phyloP scores from a whole-genome alignment of 2,888 invertebrate genomes.

The Caenorhabditis becei region DNA sequence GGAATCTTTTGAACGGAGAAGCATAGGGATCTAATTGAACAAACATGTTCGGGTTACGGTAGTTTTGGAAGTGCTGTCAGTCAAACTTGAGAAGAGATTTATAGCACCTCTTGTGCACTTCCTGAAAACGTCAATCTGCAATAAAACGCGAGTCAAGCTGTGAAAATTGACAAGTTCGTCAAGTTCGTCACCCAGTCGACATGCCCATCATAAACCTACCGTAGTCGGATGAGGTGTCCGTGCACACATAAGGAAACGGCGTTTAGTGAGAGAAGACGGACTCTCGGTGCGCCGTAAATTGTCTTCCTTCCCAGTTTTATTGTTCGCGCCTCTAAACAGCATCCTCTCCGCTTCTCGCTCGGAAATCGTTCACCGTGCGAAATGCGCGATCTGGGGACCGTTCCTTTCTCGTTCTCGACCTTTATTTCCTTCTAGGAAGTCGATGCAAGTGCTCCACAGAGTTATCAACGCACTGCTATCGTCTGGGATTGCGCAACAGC shows the following conservation, averaged over 20 bases:
- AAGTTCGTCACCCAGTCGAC: conserved; percentile 28
- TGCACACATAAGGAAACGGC: conserved; percentile 53
- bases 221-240: conserved; percentile 60
- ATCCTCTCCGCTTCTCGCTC: conserved; percentile 4
- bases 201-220: conserved; percentile 59
- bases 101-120: conserved; percentile 20
- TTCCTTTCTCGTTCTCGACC: neutral
- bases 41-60: neutral
- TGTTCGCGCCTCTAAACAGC: conserved; percentile 42
- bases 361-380: conserved; percentile 51
- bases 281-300: conserved; percentile 59
- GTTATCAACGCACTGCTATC: neutral
- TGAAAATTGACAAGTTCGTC: conserved; percentile 57
- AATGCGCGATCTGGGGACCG: neutral
- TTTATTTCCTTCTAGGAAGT: neutral
- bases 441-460: neutral
- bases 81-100: neutral
- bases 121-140: conserved; percentile 27
- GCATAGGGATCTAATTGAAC: no score
- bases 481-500: neutral
- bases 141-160: conserved; percentile 22
- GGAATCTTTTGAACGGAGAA: no score
- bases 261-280: conserved; percentile 47
- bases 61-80: neutral
- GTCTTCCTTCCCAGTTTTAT: conserved; percentile 58